A percentile compares a stretch with the other conserved stretches of the same genome.
These are phyloP conservation scores for Paratilapia polleni DNA, from an alignment of 2,113 vertebrate species.

Conservation along the genomic window DNA sequence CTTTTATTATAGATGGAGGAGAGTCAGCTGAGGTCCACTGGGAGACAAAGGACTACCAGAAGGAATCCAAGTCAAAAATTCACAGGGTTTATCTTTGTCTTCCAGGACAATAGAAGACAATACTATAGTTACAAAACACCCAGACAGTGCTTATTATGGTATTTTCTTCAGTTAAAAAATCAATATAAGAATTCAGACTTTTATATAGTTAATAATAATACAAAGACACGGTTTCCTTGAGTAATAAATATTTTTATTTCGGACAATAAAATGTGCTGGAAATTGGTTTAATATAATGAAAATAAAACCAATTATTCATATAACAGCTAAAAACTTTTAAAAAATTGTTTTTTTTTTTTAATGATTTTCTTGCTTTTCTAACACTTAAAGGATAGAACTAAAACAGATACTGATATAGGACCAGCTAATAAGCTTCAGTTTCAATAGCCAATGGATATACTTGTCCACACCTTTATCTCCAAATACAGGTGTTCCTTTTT, in stretches of 20 bases:
- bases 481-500: conserved; percentile 52
- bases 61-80: conserved; percentile 44
- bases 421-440: neutral
- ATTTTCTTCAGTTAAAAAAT: neutral
- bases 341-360: neutral
- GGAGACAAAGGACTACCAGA: conserved; percentile 14
- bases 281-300: neutral
- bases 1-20: conserved; percentile 27
- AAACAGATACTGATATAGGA: conserved; percentile 31
- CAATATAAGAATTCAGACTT: neutral
- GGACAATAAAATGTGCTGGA: neutral
- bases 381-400: neutral
- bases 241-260: neutral
- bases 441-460: neutral
- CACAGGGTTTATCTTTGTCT: conserved; percentile 68
- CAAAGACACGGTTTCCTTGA: neutral
- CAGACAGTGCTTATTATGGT: neutral
- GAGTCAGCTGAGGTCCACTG: conserved; percentile 20
- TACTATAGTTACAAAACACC: neutral
- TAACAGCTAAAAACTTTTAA: neutral
- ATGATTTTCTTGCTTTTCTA: neutral
- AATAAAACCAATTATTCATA: neutral
- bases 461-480: conserved; percentile 55
- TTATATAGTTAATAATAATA: neutral
- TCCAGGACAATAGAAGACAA: conserved; percentile 48